Evolutionary conservation across 2,797 vertebrate genomes (phyloP), one percentile per base, ranked within the genome.

Genomic region (Anableps anableps): DNA sequence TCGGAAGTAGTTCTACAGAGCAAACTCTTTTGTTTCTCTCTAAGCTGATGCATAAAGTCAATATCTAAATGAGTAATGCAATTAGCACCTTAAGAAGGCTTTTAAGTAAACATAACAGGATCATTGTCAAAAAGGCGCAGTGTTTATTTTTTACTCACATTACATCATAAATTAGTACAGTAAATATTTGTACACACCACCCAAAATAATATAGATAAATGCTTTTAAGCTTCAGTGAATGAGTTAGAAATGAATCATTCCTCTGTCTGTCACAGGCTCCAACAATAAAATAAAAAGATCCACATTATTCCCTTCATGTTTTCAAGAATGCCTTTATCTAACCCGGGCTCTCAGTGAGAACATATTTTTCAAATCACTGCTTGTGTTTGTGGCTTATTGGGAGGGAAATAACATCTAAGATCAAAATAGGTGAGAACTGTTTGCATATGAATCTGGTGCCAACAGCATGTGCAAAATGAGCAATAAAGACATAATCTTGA

Each of bases 401-500:
- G 23, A 26, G 2, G 8, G 23, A 2, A 55, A 26, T 55, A 8
- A 26, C 53, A n/a, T 23, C 7, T 26, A 26, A 55, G 10, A 53
- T 21, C 19, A 23, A 53, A 53, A 53, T 53, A 53, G 2, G 3
- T 55, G 53, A 55, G 2, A 55, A 53, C 10, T 55, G 26, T 11
- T 55, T 41, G 50, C 19, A 26, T n/a, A 26, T 58, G 53, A 58
- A 58, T n/a, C n/a, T n/a, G n/a, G n/a, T n/a, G 53, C 23, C 31
- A 2, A 58, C 26, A 58, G 21, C 21, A 55, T 55, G 23, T 58
- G 55, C 23, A 58, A 58, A 58, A n/a, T 60, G 29, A 29, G 0
- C 58, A 60, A 60, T n/a, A 55, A 55, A n/a, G 0, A n/a, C 23
- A 55, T 23, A n/a, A n/a, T 26, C 11, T 55, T 85, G 66, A 87